Base-by-base conservation (phyloP, 2,888 invertebrate genomes). In the Drosophila parthenogenetica region DNA sequence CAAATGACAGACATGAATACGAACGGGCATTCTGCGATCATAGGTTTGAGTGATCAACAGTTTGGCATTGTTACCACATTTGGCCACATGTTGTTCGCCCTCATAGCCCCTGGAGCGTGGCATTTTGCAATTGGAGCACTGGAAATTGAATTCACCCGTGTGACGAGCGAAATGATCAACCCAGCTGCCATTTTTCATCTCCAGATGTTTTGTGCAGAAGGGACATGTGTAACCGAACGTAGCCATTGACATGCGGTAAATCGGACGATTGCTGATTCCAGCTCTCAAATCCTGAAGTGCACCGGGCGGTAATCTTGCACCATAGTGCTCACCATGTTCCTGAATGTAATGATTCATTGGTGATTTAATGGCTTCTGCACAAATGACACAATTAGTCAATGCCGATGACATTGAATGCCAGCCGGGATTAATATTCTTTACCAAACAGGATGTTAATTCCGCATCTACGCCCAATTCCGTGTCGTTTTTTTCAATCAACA, bases 131-230 rank as follows among this genome's bases (percentile, higher is more conserved):
- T 92, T 91, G 0, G 93, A 93, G 90, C 97, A 97, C 19, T 93
- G 90, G 68, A 94, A 95, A 59, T 95, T 93, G 79, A 95, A 96
- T 91, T 97, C 97, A 0, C 97, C 97, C 0, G 97, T 97, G 69
- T 97, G 97, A 49, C 92, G 93, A 19, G 94, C 94, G 42, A 96
- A 93, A 85, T 97, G 97, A 89, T 96, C 95, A 84, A 95, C 46
- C 91, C 92, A 91, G 13, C 66, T 37, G 1, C 40, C 14, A 0
- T 67, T 67, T 0, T 73, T 14, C 0, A 81, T 78, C 2, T 82
- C 66, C 11, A 86, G 64, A 4, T 74, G 64, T 13, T 81, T 80
- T 10, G 65, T 43, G 60, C 93, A 92, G 48, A 92, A 92, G 2
- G 90, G 89, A 61, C 91, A 92, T 5, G 69, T 73, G 65, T 87